phyloP scores from a whole-genome alignment of 92 coral and sea anemone species.

The Epizoanthus rinbou region DNA sequence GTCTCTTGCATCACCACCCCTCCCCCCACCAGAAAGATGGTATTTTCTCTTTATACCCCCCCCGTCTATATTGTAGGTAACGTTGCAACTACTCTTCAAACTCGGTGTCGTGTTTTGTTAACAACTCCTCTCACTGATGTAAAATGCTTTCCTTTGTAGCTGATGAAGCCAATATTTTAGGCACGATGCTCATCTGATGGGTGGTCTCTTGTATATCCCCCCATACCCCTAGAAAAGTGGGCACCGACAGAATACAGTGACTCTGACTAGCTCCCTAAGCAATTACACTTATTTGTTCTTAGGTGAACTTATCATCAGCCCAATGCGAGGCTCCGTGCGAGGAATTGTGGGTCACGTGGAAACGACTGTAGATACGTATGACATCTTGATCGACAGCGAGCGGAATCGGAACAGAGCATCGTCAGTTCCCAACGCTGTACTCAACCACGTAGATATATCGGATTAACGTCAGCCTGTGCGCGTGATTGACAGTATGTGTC shows the following conservation, averaged over 20 bases:
- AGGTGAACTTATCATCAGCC: conserved; percentile 88
- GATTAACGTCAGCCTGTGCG: conserved; percentile 5
- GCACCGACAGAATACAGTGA: background rate
- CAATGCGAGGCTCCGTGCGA: conserved; percentile 88
- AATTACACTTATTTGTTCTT: background rate
- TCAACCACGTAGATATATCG: conserved; percentile 29
- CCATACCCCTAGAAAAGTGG: background rate
- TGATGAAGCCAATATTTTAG: no score
- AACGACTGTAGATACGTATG: conserved; percentile 83
- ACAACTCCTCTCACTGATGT: no score
- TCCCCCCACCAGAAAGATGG: no score
- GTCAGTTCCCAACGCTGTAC: background rate
- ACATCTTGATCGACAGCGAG: conserved; percentile 69
- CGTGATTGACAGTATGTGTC: no score
- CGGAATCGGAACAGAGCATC: conserved; percentile 4
- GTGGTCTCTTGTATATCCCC: no score
- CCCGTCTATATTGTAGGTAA: no score
- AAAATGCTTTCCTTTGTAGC: no score
- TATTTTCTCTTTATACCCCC: no score
- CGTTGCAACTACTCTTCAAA: no score
- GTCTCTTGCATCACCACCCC: no score
- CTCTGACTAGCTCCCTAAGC: background rate
- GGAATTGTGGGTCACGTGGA: conserved; percentile 97
- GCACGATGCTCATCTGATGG: no score
- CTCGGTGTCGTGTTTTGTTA: no score